Evolutionary conservation across 2,113 vertebrate species (phyloP).

Genomic region (Grammatotria lemairii): DNA sequence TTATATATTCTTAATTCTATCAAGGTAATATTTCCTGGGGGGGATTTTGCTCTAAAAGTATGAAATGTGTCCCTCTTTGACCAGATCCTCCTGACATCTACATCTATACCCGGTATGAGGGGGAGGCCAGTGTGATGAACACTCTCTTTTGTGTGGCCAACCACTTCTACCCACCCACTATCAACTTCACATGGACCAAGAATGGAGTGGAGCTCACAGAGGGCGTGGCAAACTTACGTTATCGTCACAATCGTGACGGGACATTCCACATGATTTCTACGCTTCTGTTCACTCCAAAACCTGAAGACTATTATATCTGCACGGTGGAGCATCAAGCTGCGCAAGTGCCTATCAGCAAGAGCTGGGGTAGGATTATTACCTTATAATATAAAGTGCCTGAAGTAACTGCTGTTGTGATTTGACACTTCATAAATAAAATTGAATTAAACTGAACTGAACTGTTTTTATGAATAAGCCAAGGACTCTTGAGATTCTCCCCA

Average conservation of each 20-base stretch:
- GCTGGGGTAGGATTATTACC: neutral
- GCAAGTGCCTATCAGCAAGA: neutral
- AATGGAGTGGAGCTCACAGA: neutral
- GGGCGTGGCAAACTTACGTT: neutral
- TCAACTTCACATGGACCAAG: conserved; percentile 5
- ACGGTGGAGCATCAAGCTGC: neutral
- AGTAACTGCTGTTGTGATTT: neutral
- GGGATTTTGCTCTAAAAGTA: neutral
- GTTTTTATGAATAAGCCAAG: neutral
- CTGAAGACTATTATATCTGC: neutral
- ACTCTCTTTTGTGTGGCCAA: neutral
- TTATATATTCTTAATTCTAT: neutral
- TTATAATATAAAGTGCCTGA: neutral
- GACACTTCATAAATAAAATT: neutral
- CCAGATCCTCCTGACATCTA: neutral
- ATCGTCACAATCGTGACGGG: neutral
- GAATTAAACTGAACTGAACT: neutral
- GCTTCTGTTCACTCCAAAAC: neutral
- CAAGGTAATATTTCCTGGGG: neutral
- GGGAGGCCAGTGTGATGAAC: neutral
- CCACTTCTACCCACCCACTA: neutral
- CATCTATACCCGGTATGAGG: neutral
- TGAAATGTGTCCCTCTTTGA: neutral
- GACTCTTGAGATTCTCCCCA: neutral
- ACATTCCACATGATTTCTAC: neutral